These are phyloP conservation scores for Orius laevigatus DNA, from an alignment of 1,140 invertebrate species.

Conservation along the genomic window DNA sequence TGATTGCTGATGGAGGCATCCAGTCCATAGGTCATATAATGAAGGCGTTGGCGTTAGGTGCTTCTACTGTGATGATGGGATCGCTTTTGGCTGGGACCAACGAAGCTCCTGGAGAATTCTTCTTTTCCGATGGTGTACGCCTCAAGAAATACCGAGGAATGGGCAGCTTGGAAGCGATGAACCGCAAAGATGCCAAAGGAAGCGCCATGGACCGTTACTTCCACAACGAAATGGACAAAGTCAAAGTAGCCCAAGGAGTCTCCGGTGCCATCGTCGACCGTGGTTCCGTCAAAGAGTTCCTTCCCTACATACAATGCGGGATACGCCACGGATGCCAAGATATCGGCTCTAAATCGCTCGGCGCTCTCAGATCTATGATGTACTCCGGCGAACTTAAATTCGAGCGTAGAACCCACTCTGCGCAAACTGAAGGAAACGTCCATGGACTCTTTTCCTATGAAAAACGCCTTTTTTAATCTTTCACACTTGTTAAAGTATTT, in stretches of 20 bases:
- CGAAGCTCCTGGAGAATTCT: constrained; percentile 95
- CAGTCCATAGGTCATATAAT: constrained; percentile 87
- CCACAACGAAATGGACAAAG: constrained; percentile 71
- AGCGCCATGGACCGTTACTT: constrained; percentile 67
- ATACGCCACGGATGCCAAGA: constrained; percentile 94
- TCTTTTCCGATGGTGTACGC: constrained; percentile 89
- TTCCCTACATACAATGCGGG: constrained; percentile 87
- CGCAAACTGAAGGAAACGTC: constrained; percentile 92
- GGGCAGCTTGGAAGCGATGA: constrained; percentile 97
- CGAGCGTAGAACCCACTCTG: constrained; percentile 85
- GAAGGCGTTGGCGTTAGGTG: constrained; percentile 79
- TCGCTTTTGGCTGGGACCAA: constrained; percentile 89
- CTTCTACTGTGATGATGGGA: constrained; percentile 95
- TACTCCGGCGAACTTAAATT: constrained; percentile 80
- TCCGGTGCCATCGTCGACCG: constrained; percentile 95
- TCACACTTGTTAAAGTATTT: constrained; percentile 13
- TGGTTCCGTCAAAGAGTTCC: constrained; percentile 83
- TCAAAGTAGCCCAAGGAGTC: constrained; percentile 95
- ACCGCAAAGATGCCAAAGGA: constrained; percentile 64
- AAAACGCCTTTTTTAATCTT: constrained; percentile 21
- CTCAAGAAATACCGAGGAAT: constrained; percentile 97
- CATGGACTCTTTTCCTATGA: constrained; percentile 39
- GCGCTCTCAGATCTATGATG: constrained; percentile 45
- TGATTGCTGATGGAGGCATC: constrained; percentile 96
- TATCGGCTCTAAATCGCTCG: constrained; percentile 42